Evolutionary conservation across 2,113 vertebrate genomes (phyloP).

Genomic region (Ovibos moschatus): DNA sequence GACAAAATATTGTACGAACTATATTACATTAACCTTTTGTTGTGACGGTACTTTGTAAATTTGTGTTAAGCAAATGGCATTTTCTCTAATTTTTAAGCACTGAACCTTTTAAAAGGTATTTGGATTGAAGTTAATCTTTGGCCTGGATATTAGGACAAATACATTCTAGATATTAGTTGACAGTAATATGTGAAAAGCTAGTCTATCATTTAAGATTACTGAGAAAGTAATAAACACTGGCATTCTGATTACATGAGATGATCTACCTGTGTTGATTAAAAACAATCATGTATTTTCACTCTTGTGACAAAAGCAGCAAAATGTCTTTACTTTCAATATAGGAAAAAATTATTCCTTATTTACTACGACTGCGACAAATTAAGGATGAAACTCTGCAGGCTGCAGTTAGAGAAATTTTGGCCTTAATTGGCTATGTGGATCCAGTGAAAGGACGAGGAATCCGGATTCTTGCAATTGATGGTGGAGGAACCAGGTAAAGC

Average conservation of each 20-base stretch:
- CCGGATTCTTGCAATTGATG: conserved; percentile 92
- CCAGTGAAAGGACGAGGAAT: conserved; percentile 93
- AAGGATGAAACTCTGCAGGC: conserved; percentile 90
- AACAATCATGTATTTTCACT: background rate
- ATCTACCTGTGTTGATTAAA: background rate
- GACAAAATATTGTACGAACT: background rate
- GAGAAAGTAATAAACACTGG: background rate
- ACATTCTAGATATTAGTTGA: background rate
- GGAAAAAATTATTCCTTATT: conserved; percentile 92
- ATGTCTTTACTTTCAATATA: conserved; percentile 62
- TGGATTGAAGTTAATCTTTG: background rate
- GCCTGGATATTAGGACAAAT: background rate
- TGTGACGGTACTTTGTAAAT: background rate
- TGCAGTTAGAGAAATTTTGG: conserved; percentile 91
- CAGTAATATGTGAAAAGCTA: background rate
- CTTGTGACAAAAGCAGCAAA: conserved; percentile 35
- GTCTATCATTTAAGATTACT: background rate
- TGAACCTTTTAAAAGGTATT: background rate
- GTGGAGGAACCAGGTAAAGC: conserved; percentile 94
- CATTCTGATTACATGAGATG: background rate
- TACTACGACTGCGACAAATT: conserved; percentile 89
- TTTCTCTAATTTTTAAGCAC: conserved; percentile 15
- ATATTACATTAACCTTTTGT: background rate
- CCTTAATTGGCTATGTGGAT: conserved; percentile 91
- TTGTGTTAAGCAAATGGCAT: background rate